Conservation (phyloP, 2,113 vertebrate species). For the Astur gentilis region DNA sequence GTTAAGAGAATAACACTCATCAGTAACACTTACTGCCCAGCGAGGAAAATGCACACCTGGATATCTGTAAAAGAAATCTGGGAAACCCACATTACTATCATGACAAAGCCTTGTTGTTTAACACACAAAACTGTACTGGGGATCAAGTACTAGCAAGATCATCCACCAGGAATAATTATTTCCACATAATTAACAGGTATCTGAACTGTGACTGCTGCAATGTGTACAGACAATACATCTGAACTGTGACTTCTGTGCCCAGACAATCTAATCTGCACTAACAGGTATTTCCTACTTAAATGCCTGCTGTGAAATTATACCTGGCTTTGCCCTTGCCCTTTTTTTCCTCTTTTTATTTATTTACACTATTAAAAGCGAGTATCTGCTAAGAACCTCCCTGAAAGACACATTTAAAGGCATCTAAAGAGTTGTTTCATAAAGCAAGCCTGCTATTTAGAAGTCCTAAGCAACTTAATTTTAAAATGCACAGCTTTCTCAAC, state of each 20-base stretch:
- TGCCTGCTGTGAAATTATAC: neutral
- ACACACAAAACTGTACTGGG: neutral
- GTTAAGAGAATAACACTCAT: neutral
- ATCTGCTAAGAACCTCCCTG: neutral
- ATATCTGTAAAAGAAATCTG: neutral
- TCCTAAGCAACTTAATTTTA: neutral
- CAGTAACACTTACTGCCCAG: neutral
- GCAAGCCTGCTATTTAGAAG: neutral
- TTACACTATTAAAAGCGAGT: neutral
- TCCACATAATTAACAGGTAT: neutral
- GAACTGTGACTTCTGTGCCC: neutral
- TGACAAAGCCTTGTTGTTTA: neutral
- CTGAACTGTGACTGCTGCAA: neutral
- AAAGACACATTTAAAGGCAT: neutral
- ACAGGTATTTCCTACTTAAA: neutral
- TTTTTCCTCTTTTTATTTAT: neutral
- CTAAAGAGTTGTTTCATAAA: neutral
- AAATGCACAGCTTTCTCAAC: neutral
- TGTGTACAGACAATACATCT: neutral
- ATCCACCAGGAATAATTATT: neutral
- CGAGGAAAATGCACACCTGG: neutral
- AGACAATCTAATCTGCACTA: neutral
- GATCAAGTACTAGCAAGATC: neutral
- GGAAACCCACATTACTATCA: neutral
- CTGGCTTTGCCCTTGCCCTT: neutral